phyloP scores from a whole-genome alignment of 2,888 invertebrate species.

The Galerucella calmariensis region DNA sequence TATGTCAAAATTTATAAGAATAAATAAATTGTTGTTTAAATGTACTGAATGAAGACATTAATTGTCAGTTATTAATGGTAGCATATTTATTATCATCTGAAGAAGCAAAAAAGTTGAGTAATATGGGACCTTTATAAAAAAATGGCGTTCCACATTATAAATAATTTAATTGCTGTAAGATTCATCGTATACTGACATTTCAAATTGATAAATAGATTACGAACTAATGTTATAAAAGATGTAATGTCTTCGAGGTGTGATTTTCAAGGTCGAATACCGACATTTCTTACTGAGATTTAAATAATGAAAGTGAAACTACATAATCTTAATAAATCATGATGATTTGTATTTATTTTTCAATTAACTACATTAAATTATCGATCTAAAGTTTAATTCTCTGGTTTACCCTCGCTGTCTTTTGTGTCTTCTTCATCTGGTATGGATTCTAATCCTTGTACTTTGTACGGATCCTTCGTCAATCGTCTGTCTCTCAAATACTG shows the following conservation, averaged over 20 bases:
- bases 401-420: background rate
- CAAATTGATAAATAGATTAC: slow-evolving; percentile 3
- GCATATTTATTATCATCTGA: background rate
- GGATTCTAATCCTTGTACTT: slow-evolving; percentile 70
- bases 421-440: slow-evolving; percentile 25
- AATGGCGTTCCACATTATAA: background rate
- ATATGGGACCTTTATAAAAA: background rate
- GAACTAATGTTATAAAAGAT: background rate
- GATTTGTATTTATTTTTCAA: background rate
- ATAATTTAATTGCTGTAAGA: background rate
- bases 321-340: background rate
- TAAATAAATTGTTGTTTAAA: too few species aligned
- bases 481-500: slow-evolving; percentile 73
- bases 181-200: slow-evolving; percentile 1
- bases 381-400: background rate
- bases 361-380: background rate
- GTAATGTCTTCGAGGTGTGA: slow-evolving; percentile 14
- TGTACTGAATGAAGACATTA: too few species aligned
- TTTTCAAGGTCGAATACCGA: slow-evolving; percentile 11
- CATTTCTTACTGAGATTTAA: slow-evolving; percentile 7
- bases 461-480: slow-evolving; percentile 72
- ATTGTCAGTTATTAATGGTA: too few species aligned
- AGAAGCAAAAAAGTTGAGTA: background rate
- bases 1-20: too few species aligned
- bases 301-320: slow-evolving; percentile 9